These are phyloP conservation scores for Lophotriccus pileatus DNA, from an alignment of 2,797 vertebrate species.

Conservation along the genomic window DNA sequence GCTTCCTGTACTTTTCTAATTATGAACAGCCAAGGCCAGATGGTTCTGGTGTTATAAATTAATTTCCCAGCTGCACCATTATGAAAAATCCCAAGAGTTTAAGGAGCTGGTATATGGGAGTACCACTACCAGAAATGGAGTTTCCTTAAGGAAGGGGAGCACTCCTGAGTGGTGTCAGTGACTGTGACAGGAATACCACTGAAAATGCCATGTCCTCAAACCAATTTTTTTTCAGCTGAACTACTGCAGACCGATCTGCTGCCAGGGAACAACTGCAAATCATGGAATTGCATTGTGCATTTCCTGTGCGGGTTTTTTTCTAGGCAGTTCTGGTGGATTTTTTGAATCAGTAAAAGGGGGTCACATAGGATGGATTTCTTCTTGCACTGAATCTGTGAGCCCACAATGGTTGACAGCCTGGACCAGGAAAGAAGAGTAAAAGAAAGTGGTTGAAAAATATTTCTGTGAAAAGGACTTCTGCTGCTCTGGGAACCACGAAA, in stretches of 20 bases:
- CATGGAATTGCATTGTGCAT: not conserved
- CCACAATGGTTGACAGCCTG: not conserved
- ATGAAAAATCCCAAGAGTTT: not conserved
- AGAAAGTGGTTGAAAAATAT: not conserved
- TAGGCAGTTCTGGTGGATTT: not conserved
- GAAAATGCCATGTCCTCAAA: not conserved
- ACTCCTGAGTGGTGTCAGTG: not conserved
- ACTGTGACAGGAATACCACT: not conserved
- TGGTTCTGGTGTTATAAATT: conserved; percentile 6
- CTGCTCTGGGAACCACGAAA: not conserved
- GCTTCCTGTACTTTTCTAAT: not conserved
- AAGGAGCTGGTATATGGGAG: not conserved
- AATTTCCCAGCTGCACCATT: conserved; percentile 12
- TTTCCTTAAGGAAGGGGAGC: not conserved
- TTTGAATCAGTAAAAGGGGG: not conserved
- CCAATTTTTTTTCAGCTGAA: not conserved
- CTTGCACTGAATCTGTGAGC: not conserved
- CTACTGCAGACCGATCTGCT: not conserved
- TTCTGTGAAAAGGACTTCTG: not conserved
- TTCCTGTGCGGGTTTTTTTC: not conserved
- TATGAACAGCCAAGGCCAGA: not conserved
- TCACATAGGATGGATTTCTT: not conserved
- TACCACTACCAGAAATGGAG: not conserved
- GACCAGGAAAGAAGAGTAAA: not conserved
- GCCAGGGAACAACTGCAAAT: not conserved